Evolutionary conservation across 2,113 vertebrate genomes (phyloP).

Genomic region (Struthio camelus): DNA sequence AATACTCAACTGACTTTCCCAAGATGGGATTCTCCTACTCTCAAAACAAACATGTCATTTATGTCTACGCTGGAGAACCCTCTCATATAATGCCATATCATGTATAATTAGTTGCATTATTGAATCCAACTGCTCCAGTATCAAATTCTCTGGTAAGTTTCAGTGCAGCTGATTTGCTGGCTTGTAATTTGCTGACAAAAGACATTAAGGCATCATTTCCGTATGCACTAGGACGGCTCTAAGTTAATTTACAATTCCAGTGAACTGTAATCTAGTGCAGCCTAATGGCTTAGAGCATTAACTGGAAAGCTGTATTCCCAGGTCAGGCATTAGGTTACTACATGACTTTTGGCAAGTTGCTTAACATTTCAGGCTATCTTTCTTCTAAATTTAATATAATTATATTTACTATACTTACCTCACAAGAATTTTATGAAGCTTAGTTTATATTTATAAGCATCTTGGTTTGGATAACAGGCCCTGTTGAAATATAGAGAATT

Average conservation of each 20-base stretch:
- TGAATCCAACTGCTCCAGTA: neutral
- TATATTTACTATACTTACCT: neutral
- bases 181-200: slow-evolving; percentile 8
- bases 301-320: neutral
- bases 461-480: neutral
- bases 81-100: neutral
- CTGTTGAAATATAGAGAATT: neutral
- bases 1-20: slow-evolving; percentile 48
- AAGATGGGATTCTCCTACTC: slow-evolving; percentile 29
- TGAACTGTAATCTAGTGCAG: neutral
- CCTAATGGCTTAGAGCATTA: neutral
- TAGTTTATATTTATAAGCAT: neutral
- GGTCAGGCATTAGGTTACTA: neutral
- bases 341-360: neutral
- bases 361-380: neutral
- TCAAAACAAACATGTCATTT: slow-evolving; percentile 45
- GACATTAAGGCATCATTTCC: neutral
- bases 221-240: neutral
- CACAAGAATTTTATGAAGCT: neutral
- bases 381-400: neutral
- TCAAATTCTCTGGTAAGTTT: neutral
- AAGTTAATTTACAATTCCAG: neutral
- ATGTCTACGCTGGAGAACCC: neutral
- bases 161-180: neutral
- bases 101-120: neutral